phyloP scores from a whole-genome alignment of 2,888 invertebrate species.

The Cerceris ruficornis region DNA sequence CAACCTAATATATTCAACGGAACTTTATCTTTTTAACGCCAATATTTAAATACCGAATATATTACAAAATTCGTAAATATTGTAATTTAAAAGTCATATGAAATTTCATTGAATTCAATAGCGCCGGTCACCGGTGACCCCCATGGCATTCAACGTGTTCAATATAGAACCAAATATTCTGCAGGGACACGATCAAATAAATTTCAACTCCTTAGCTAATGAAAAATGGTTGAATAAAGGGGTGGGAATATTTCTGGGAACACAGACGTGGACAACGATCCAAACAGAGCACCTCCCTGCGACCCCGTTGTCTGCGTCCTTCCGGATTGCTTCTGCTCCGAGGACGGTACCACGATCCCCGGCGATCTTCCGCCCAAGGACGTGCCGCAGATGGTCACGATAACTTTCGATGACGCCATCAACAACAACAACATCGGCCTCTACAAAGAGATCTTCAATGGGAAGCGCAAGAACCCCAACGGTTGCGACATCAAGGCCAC shows the following conservation, averaged over 20 bases:
- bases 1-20: too few species aligned
- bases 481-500: slow-evolving; percentile 96
- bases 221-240: neutral
- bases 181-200: too few species aligned
- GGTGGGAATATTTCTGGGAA: slow-evolving; percentile 3
- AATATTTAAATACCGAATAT: too few species aligned
- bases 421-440: slow-evolving; percentile 97
- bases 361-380: slow-evolving; percentile 92
- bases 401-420: slow-evolving; percentile 97
- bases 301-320: slow-evolving; percentile 92
- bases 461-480: slow-evolving; percentile 94
- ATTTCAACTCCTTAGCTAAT: too few species aligned
- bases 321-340: slow-evolving; percentile 97
- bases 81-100: too few species aligned
- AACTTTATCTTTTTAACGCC: too few species aligned
- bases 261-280: slow-evolving; percentile 95
- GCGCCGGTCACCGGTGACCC: too few species aligned
- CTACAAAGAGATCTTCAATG: slow-evolving; percentile 95
- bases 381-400: slow-evolving; percentile 96
- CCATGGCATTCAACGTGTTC: too few species aligned
- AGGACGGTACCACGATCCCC: slow-evolving; percentile 93
- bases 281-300: slow-evolving; percentile 95
- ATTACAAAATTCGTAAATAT: too few species aligned
- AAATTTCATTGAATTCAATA: too few species aligned
- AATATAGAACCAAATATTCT: too few species aligned